Evolutionary conservation across 2,888 invertebrate genomes (phyloP), one percentile per base, ranked within the genome.

Genomic region (Campaea margaritaria): DNA sequence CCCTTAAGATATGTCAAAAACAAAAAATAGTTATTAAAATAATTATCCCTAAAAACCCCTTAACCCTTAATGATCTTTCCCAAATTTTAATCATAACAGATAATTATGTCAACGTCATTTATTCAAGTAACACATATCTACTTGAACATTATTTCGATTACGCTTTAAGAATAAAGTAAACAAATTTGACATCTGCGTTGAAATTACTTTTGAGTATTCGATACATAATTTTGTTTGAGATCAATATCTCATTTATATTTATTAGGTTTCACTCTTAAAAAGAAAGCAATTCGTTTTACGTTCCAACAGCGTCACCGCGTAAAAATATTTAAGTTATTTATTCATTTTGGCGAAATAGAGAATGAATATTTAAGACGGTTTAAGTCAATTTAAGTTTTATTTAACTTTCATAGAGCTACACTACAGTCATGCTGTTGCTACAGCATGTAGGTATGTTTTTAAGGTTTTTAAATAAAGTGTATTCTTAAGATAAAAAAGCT

Each of bases 211-310:
- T 9, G 31, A 45, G 14, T 46, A 16, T 9, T n/a, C n/a, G n/a
- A 5, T 27, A 27, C 28, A 3, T 39, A 13, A 27, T 48, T 48
- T 31, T 21, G 13, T 16, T 5, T 34, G 16, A 31, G 16, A 51
- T 51, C 43, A 36, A 43, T 51, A 34, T 43, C 43, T 34, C 43
- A 43, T 43, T 51, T 42, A 51, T 51, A 42, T 50, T 50, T 50
- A 42, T 50, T 28, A 51, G 42, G 4, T 34, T 51, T 31, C 41
- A 41, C 12, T 16, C 39, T 36, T 1, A 13, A 42, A 34, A 51
- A 34, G 15, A 51, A 43, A n/a, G 11, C n/a, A 34, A n/a, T 42
- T 31, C 14, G 41, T 21, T 51, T 51, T 43, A 10, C 34, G 9
- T 51, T 43, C 15, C 12, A 51, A 43, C 10, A 1, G n/a, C n/a